phyloP scores from a whole-genome alignment of 2,113 vertebrate genomes.

The Phoxinus phoxinus region DNA sequence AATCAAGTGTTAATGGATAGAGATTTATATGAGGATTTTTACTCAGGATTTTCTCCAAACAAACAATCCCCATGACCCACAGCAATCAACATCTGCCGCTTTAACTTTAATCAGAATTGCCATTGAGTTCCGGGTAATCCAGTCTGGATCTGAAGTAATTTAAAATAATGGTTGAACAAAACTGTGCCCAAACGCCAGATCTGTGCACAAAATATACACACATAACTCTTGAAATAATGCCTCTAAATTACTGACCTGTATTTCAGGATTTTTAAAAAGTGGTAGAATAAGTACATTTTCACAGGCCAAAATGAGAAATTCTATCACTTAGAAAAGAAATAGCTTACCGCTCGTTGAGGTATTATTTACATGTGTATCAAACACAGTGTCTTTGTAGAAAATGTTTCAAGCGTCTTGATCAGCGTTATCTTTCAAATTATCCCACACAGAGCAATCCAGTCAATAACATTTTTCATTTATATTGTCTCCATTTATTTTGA shows the following conservation, averaged over 20 bases:
- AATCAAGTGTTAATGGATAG: not conserved
- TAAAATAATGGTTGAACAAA: constrained; percentile 25
- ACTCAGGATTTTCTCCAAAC: not conserved
- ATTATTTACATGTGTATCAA: too few species aligned
- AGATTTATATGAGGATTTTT: not conserved
- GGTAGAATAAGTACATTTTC: too few species aligned
- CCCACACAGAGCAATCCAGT: not conserved
- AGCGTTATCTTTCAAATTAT: not conserved
- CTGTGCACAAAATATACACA: not conserved
- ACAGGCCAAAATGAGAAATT: too few species aligned
- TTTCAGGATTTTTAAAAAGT: too few species aligned
- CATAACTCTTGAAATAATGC: not conserved
- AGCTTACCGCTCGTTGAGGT: too few species aligned
- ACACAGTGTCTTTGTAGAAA: not conserved
- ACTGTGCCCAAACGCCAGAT: not conserved
- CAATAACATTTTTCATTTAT: not conserved
- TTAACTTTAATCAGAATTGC: not conserved
- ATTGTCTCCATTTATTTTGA: constrained; percentile 1
- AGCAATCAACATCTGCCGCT: not conserved
- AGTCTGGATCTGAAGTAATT: constrained; percentile 46
- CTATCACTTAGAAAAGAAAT: too few species aligned
- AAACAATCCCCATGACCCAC: not conserved
- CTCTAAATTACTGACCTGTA: not conserved
- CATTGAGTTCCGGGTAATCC: constrained; percentile 35
- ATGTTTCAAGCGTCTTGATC: not conserved